Percentiles rank a stretch among this genome's conserved stretches.
phyloP scores from a whole-genome alignment of 2,113 vertebrate genomes.

The Cathartes aura region DNA sequence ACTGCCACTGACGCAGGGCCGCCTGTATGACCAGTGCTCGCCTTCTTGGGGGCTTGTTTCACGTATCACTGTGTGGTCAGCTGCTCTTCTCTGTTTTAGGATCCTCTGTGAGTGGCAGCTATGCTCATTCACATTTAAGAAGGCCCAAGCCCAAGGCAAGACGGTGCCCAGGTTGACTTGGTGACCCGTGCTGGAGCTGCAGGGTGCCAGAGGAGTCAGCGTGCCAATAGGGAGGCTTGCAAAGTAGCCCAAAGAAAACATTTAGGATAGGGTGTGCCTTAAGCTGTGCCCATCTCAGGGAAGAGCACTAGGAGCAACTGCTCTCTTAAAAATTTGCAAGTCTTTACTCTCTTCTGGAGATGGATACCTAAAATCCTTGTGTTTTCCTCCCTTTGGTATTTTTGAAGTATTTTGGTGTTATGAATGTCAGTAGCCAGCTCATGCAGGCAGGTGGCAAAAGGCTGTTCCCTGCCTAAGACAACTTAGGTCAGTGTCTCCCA shows the following conservation, averaged over 20 bases:
- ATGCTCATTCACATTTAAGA: neutral
- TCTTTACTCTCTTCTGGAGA: neutral
- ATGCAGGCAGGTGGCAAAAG: neutral
- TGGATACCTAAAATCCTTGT: neutral
- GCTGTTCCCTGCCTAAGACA: neutral
- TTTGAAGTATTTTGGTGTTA: neutral
- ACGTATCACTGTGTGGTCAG: fast-evolving
- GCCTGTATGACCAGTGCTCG: fast-evolving
- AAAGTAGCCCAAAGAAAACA: neutral
- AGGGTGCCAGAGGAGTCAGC: neutral
- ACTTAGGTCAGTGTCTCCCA: neutral
- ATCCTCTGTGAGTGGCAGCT: neutral
- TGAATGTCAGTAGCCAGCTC: neutral
- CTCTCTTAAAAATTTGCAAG: neutral
- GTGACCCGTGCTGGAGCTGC: neutral
- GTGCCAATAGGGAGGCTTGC: neutral
- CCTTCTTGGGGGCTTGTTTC: neutral
- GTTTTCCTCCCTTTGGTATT: neutral
- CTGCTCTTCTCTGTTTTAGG: neutral
- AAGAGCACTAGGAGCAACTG: neutral
- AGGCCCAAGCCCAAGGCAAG: neutral
- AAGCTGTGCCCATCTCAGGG: neutral
- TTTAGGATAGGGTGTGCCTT: neutral
- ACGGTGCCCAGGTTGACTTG: neutral
- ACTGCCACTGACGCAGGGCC: fast-evolving